Evolutionary conservation across 2,888 invertebrate species (phyloP), one percentile per base, ranked within the genome.

Genomic region (Pristionchus japonicus): DNA sequence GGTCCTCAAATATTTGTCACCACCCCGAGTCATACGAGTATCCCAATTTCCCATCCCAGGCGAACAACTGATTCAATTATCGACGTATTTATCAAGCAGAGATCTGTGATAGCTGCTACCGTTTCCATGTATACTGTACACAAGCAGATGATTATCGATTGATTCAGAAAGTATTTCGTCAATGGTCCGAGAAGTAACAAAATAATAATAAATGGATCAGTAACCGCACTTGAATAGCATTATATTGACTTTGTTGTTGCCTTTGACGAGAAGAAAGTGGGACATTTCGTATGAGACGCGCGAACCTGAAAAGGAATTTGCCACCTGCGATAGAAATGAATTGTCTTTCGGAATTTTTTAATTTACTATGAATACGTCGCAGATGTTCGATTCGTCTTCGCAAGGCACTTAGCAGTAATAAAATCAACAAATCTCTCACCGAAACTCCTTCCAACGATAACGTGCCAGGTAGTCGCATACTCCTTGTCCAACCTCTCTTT

Each of bases 211-310:
- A 83, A 52, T 31, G 43, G 6, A 17, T 87, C 61, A 87, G 34
- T 87, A 87, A 13, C 87, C 87, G 37, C 87, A 87, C 61, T 87
- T 87, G 87, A 87, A 87, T 13, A 87, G 87, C 87, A 87, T 87
- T 20, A 87, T 80, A 43, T 87, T 87, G 37, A 87, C 87, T 80
- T 87, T 87, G 43, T 37, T 80, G 61, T 87, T 87, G 57, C 87
- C 49, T 61, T 87, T 87, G 87, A 87, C 87, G 43, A 87, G 87
- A 9, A 87, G 57, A 17, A 87, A 87, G 70, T 87, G 87, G 17
- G 77, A 80, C 87, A 87, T 87, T 61, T 87, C 87, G 27, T 87
- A 87, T 37, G 77, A 80, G 37, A 87, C 87, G 13, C 87, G 87
- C 37, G 77, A 80, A 20, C 86, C 86, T 86, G 31, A 2, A 85